Evolutionary conservation across 2,888 invertebrate species (phyloP).

Genomic region (Drosophila mulleri): DNA sequence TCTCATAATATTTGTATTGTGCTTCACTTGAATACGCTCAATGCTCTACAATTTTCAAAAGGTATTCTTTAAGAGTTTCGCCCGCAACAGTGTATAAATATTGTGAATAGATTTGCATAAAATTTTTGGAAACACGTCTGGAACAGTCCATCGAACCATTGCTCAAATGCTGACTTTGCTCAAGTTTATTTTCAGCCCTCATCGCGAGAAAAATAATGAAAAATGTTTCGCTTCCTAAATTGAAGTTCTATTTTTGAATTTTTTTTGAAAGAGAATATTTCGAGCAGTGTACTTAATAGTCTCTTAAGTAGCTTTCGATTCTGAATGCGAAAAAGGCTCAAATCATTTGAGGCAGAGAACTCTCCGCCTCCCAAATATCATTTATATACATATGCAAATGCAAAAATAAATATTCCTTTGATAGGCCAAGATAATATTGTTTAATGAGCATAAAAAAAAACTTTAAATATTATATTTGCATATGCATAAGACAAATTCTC

Average conservation of each 20-base stretch:
- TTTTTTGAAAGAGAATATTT: neutral
- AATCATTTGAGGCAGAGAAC: neutral
- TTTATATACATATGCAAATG: neutral
- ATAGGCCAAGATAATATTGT: neutral
- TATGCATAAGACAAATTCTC: neutral
- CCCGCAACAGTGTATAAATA: neutral
- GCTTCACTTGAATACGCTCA: neutral
- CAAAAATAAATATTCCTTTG: neutral
- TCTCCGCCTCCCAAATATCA: neutral
- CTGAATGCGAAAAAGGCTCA: neutral
- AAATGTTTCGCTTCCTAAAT: neutral
- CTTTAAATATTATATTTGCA: neutral
- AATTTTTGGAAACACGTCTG: neutral
- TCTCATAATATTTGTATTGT: neutral
- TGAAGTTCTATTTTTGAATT: too few species aligned
- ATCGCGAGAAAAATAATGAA: neutral
- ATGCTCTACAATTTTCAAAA: neutral
- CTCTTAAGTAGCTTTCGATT: neutral
- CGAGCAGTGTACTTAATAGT: neutral
- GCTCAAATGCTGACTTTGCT: too few species aligned
- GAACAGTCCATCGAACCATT: neutral
- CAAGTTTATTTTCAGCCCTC: neutral
- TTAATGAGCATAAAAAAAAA: neutral
- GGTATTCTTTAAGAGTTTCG: neutral
- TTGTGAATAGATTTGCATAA: neutral